Evolutionary conservation across 1,140 invertebrate species (phyloP).

Genomic region (Pentalonia nigronervosa): DNA sequence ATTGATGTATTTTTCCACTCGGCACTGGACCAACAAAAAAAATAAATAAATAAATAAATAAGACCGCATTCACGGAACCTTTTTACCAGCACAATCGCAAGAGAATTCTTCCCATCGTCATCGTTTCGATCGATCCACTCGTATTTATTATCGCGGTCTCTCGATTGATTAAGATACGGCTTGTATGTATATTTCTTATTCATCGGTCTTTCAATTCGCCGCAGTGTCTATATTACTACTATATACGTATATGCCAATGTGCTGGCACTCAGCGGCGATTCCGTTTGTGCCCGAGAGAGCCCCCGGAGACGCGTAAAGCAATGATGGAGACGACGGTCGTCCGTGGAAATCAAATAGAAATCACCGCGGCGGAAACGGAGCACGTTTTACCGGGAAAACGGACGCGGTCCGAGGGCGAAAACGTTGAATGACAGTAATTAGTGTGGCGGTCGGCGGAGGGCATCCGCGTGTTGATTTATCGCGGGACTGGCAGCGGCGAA

Average conservation of each 20-base stretch:
- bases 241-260: neutral
- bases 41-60: no score
- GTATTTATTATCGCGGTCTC: neutral
- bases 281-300: neutral
- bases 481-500: constrained; percentile 15
- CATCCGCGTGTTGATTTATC: constrained; percentile 54
- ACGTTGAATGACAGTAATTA: constrained; percentile 58
- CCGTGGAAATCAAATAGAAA: constrained; percentile 51
- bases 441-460: constrained; percentile 35
- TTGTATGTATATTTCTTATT: constrained; percentile 7
- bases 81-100: no score
- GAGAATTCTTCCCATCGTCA: neutral
- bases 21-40: no score
- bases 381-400: constrained; percentile 35
- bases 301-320: constrained; percentile 42
- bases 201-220: neutral
- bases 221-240: neutral
- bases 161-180: neutral
- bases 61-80: no score
- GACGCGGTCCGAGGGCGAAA: constrained; percentile 41
- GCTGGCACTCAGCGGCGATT: neutral
- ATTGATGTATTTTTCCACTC: no score
- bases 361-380: constrained; percentile 54
- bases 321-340: neutral
- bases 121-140: neutral